Conservation (phyloP, 64 coral and sea anemone genomes). For the Montipora foliosa region DNA sequence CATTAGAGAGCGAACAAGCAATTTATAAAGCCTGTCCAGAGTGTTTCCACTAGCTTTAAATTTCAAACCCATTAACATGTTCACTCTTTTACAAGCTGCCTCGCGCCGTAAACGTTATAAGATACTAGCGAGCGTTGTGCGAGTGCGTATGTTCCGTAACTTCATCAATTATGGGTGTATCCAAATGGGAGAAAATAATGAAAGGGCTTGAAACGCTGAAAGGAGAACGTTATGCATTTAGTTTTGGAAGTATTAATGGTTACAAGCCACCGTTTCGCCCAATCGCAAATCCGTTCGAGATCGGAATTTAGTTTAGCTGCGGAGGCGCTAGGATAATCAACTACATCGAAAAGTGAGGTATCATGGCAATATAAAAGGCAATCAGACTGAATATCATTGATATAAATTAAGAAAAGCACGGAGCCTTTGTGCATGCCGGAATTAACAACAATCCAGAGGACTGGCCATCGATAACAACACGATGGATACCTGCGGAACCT, state of each 20-base stretch:
- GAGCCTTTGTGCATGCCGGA: constrained; percentile 27
- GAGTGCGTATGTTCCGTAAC: constrained; percentile 39
- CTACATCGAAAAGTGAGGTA: constrained; percentile 44
- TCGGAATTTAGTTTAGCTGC: constrained; percentile 25
- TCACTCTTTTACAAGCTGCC: constrained; percentile 16
- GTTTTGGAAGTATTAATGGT: constrained; percentile 20
- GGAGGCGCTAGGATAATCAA: neutral
- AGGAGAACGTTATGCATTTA: constrained; percentile 7
- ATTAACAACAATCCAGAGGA: neutral
- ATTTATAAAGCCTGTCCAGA: constrained; percentile 12
- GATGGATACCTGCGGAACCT: constrained; percentile 42
- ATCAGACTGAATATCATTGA: constrained; percentile 45
- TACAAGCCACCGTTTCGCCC: constrained; percentile 3
- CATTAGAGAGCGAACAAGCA: constrained; percentile 20
- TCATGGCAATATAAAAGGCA: constrained; percentile 52
- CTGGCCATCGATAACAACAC: constrained; percentile 50
- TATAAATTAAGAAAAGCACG: constrained; percentile 59
- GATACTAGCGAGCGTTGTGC: constrained; percentile 23
- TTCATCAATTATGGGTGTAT: neutral
- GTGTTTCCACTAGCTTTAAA: constrained; percentile 5
- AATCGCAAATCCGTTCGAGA: neutral
- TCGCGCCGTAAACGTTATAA: constrained; percentile 7
- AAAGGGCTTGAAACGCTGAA: neutral
- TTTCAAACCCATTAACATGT: constrained; percentile 40
- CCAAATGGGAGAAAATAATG: neutral